Evolutionary conservation across 2,113 vertebrate genomes (phyloP), one percentile per base, ranked within the genome.

Genomic region (Larimichthys polyactis): DNA sequence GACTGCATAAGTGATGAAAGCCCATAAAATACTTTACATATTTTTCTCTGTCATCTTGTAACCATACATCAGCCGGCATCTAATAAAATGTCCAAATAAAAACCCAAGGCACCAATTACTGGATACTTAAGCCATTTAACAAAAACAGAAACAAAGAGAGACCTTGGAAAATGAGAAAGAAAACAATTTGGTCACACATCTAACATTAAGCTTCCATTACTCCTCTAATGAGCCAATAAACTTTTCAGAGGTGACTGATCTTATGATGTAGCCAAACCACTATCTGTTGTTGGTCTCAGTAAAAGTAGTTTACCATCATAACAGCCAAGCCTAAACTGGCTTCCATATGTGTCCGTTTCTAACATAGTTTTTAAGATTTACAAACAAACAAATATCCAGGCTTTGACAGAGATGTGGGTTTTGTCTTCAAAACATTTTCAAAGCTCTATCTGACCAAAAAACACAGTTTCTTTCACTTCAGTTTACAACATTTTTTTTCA

Each of bases 211-310:
- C 77, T 66, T 84, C 75, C 72, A 71, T 84, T 79, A 86, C 59
- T 3, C n/a, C 64, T 83, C 81, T 92, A 91, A 91, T 87, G 88
- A 93, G 85, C 62, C 71, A 78, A 81, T 87, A 91, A 89, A 90
- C 59, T 49, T 79, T 79, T 64, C 5, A 0, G 65, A 91, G 65
- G 54, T 79, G 83, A 69, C 82, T 83, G 82, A 86, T 87, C 43
- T 89, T 52, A 63, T 79, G 27, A 83, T 48, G 46, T 62, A 82
- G 82, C 75, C 87, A 90, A 90, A 89, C 73, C 36, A 7, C 67
- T 88, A 86, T 88, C 81, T 79, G 82, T 83, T 85, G 66, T 74
- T 84, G 70, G 55, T 83, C 59, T 78, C 17, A 44, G 36, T 83
- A 65, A 76, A 85, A 89, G 43, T 80, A 27, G 70, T 63, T 79